Evolutionary conservation across 2,113 vertebrate species (phyloP), one percentile per base, ranked within the genome.

Genomic region (Cottus gobio): DNA sequence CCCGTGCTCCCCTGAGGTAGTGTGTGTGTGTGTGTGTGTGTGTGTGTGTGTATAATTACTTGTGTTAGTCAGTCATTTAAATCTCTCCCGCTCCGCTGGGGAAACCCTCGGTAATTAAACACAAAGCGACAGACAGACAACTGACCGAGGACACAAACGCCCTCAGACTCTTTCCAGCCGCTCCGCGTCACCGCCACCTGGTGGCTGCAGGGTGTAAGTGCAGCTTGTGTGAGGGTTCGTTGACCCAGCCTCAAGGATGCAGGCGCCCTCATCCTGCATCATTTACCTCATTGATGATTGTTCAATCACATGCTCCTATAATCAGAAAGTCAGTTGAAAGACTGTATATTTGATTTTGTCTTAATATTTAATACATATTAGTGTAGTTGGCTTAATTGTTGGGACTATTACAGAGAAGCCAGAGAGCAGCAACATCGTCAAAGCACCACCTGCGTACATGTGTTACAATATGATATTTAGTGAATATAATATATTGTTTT

Each of bases 141-240:
- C 48, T 74, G 50, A 39, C 30, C 12, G 28, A 30, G 63, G 62
- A 50, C 37, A 65, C 37, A 58, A 31, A 30, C 39, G 20, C 5
- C 3, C 28, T 18, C 24, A 2, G 7, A 11, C 8, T 8, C 20
- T 6, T 15, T 52, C 34, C 60, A 73, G 28, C 5, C 28, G 15
- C 44, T n/a, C 15, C 0, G 16, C n/a, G 36, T 4, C 63, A 3
- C 7, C 37, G 9, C 87, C 86, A 86, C 34, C 91, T 85, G 70
- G 80, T 87, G 91, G 73, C 26, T 3, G 3, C 1, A 4, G 5
- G 6, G 1, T 37, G 78, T 6, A 3, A 50, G 39, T 86, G 72
- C 83, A 74, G 30, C 2, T 44, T 58, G 54, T 12, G 0, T 1
- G 11, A 6, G 11, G 1, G 11, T 28, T n/a, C n/a, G n/a, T n/a